phyloP scores from a whole-genome alignment of 1,140 invertebrate genomes.

The Ceratina japonica region DNA sequence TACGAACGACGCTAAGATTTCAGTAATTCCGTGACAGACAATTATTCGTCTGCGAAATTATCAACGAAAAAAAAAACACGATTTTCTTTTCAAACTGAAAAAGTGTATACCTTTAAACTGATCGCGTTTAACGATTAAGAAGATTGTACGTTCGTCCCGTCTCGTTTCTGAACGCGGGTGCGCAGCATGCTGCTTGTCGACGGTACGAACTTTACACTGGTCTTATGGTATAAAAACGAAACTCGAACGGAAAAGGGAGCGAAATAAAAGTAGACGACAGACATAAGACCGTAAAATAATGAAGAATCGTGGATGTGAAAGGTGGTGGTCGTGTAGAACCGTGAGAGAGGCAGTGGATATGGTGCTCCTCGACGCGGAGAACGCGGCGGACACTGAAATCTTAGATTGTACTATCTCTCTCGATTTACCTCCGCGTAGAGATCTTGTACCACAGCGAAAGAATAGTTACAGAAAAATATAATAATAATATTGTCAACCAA shows the following conservation, averaged over 20 bases:
- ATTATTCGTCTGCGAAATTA: background rate
- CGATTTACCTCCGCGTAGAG: slow-evolving; percentile 21
- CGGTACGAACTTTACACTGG: background rate
- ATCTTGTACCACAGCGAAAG: slow-evolving; percentile 30
- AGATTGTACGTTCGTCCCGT: background rate
- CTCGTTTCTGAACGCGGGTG: no score
- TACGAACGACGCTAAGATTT: slow-evolving; percentile 44
- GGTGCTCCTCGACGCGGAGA: background rate
- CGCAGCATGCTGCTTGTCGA: no score
- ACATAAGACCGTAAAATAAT: background rate
- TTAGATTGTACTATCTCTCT: slow-evolving; percentile 48
- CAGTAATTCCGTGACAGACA: slow-evolving; percentile 33
- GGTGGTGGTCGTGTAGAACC: background rate
- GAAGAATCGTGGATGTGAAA: background rate
- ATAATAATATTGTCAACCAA: slow-evolving; percentile 34
- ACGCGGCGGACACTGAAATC: slow-evolving; percentile 54
- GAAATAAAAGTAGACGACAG: background rate
- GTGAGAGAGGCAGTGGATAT: background rate
- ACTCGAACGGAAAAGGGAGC: background rate
- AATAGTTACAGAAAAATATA: slow-evolving; percentile 41
- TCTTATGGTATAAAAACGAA: background rate
- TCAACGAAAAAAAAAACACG: background rate
- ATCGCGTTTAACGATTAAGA: background rate
- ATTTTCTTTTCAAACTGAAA: background rate
- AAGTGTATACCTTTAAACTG: background rate